phyloP scores from a whole-genome alignment of 2,113 vertebrate genomes.

The Peromyscus leucopus region DNA sequence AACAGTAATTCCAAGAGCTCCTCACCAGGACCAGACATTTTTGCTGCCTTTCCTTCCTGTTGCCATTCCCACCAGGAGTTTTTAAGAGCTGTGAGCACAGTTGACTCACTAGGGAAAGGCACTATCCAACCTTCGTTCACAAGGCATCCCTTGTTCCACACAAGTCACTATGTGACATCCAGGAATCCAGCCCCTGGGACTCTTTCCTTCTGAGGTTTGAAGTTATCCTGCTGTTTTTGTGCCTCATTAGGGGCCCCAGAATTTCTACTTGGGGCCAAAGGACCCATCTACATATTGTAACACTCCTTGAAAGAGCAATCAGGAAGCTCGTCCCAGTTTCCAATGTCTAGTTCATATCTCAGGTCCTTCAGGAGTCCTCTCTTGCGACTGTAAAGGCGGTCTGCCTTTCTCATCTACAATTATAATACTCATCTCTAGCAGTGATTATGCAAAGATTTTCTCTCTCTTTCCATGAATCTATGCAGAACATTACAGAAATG shows the following conservation, averaged over 20 bases:
- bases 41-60: background rate
- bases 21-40: background rate
- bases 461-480: background rate
- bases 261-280: background rate
- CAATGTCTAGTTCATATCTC: background rate
- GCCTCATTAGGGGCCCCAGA: background rate
- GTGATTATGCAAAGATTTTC: background rate
- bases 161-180: background rate
- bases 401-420: background rate
- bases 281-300: background rate
- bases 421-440: too few relatives aligned
- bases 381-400: background rate
- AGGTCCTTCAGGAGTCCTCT: background rate
- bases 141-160: background rate
- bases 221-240: background rate
- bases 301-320: background rate
- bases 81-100: background rate
- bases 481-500: background rate
- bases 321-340: background rate
- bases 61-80: background rate
- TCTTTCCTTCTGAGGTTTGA: background rate
- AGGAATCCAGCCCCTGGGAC: accelerated
- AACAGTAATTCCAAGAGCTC: background rate
- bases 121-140: background rate
- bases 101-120: background rate